Evolutionary conservation across 2,113 vertebrate genomes (phyloP).

Genomic region (Cynoglossus semilaevis): DNA sequence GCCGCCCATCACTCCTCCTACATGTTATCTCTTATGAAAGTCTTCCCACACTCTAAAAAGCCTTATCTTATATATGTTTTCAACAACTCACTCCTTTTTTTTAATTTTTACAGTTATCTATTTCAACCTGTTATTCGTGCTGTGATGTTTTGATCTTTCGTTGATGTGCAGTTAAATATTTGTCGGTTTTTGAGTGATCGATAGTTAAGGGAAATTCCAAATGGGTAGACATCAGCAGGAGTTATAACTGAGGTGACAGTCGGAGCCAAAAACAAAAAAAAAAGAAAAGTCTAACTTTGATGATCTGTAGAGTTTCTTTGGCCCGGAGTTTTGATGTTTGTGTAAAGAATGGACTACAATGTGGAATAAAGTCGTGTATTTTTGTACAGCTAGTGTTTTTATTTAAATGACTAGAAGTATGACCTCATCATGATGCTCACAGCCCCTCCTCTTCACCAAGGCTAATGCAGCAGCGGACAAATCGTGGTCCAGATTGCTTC

Average conservation of each 20-base stretch:
- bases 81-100: conserved; percentile 11
- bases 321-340: conserved; percentile 18
- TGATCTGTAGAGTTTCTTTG: conserved; percentile 1
- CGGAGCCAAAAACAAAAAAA: background rate
- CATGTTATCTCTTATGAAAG: background rate
- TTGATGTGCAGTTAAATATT: conserved; percentile 22
- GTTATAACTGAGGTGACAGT: background rate
- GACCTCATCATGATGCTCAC: too few species aligned
- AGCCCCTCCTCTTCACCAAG: too few species aligned
- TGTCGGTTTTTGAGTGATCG: background rate
- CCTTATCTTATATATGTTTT: background rate
- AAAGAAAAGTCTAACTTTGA: background rate
- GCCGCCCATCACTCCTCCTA: background rate
- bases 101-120: background rate
- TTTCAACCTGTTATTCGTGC: conserved; percentile 37
- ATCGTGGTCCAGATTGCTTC: too few species aligned
- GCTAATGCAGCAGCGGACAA: too few species aligned
- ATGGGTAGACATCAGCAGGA: background rate
- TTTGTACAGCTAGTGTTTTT: conserved; percentile 61
- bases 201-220: background rate
- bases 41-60: conserved; percentile 9
- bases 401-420: conserved; percentile 8
- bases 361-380: conserved; percentile 62
- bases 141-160: background rate
- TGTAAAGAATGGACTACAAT: conserved; percentile 32